Evolutionary conservation across 1,140 invertebrate species (phyloP).

Genomic region (Drosophila athabasca): DNA sequence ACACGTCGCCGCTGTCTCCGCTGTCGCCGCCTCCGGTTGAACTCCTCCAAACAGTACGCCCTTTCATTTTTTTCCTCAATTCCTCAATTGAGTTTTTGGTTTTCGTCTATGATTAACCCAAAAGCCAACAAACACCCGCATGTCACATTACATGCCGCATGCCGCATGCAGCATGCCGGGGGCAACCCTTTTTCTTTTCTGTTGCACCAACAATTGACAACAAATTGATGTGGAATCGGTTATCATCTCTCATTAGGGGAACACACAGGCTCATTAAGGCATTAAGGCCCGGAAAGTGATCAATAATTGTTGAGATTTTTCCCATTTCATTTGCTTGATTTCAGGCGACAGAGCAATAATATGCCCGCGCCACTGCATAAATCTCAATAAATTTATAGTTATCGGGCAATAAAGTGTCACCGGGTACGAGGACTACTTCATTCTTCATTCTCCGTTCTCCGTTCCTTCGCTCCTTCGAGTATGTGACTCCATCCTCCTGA

Average conservation of each 20-base stretch:
- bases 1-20: conserved; percentile 11
- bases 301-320: conserved; percentile 74
- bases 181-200: conserved; percentile 26
- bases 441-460: background rate
- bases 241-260: conserved; percentile 59
- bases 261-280: conserved; percentile 61
- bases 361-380: conserved; percentile 66
- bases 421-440: conserved; percentile 38
- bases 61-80: background rate
- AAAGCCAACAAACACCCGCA: conserved; percentile 26
- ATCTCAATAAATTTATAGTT: conserved; percentile 81
- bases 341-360: conserved; percentile 51
- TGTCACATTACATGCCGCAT: background rate
- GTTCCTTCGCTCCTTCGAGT: too few relatives aligned
- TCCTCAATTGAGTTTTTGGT: conserved; percentile 20
- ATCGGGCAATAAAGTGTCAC: conserved; percentile 80
- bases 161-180: too few relatives aligned
- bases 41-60: too few relatives aligned
- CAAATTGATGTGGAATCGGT: conserved; percentile 65
- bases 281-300: conserved; percentile 36
- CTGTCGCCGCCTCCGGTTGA: too few relatives aligned
- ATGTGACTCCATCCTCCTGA: background rate
- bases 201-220: conserved; percentile 71
- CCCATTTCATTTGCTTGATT: conserved; percentile 77
- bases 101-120: conserved; percentile 2